Evolutionary conservation across 1,140 invertebrate species (phyloP).

Genomic region (Spodoptera frugiperda): DNA sequence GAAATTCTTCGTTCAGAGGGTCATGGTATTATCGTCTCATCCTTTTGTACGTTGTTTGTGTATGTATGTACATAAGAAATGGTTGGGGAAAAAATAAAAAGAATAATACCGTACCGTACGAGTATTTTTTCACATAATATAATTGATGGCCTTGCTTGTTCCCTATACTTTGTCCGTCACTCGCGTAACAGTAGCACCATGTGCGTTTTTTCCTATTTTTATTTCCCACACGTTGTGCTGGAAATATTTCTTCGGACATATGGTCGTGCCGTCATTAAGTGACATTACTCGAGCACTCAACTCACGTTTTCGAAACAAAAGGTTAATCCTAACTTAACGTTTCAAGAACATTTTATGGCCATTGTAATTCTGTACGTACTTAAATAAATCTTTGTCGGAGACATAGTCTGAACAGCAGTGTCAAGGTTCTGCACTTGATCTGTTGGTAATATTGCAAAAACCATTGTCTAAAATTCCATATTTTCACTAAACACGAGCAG

Average conservation of each 20-base stretch:
- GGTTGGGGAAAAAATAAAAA: background rate
- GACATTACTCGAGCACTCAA: conserved; percentile 43
- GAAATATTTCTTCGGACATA: conserved; percentile 37
- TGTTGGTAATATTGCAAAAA: background rate
- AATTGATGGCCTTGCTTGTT: background rate
- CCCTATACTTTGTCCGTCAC: background rate
- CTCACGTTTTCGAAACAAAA: conserved; percentile 23
- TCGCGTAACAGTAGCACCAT: conserved; percentile 17
- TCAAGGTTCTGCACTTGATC: conserved; percentile 5
- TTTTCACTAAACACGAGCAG: background rate
- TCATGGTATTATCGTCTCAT: background rate
- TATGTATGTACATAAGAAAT: too few species aligned
- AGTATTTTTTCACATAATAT: background rate
- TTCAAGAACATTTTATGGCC: conserved; percentile 16
- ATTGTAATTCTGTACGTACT: background rate
- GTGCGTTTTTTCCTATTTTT: conserved; percentile 46
- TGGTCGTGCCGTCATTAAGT: conserved; percentile 41
- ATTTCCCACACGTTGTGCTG: conserved; percentile 49
- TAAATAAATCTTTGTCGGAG: conserved; percentile 24
- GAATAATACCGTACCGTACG: background rate
- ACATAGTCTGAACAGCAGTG: background rate
- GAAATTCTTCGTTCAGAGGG: background rate
- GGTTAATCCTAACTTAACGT: conserved; percentile 20
- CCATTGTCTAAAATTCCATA: background rate
- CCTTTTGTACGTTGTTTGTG: background rate